A percentile compares a stretch with the other conserved stretches of the same genome.
phyloP scores from a whole-genome alignment of 2,797 vertebrate genomes.

The Danio aesculapii region DNA sequence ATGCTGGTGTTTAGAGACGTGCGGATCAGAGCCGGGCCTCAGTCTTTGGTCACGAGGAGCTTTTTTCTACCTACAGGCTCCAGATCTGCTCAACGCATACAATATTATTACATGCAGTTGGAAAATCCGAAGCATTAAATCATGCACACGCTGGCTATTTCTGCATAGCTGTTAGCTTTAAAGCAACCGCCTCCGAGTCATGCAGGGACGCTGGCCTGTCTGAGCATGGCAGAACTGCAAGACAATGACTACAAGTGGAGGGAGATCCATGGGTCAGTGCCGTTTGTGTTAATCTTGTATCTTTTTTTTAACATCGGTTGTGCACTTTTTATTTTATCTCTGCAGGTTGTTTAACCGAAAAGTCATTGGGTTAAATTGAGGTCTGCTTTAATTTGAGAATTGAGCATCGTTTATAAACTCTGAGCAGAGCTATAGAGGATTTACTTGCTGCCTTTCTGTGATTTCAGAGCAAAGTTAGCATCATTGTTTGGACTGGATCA shows the following conservation, averaged over 20 bases:
- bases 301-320: neutral
- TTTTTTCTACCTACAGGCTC: constrained; percentile 14
- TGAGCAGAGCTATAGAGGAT: constrained; percentile 1
- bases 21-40: constrained; percentile 52
- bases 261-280: constrained; percentile 80
- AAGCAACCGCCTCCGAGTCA: constrained; percentile 45
- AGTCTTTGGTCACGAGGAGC: constrained; percentile 30
- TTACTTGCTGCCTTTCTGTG: constrained; percentile 15
- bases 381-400: neutral
- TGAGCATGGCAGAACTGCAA: constrained; percentile 66
- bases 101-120: neutral
- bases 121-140: neutral
- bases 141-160: neutral
- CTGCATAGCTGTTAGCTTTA: neutral
- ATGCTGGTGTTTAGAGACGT: constrained; percentile 72
- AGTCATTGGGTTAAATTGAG: neutral
- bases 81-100: neutral
- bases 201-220: constrained; percentile 37
- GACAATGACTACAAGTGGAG: constrained; percentile 78
- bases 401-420: too few species aligned
- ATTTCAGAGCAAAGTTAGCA: constrained; percentile 88
- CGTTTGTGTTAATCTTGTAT: neutral
- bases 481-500: constrained; percentile 93
- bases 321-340: neutral
- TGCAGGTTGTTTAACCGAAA: neutral